Percentiles rank a stretch among this genome's conserved stretches.
These are phyloP conservation scores for Tethea ocularis DNA, from an alignment of 2,888 invertebrate genomes.

Conservation along the genomic window DNA sequence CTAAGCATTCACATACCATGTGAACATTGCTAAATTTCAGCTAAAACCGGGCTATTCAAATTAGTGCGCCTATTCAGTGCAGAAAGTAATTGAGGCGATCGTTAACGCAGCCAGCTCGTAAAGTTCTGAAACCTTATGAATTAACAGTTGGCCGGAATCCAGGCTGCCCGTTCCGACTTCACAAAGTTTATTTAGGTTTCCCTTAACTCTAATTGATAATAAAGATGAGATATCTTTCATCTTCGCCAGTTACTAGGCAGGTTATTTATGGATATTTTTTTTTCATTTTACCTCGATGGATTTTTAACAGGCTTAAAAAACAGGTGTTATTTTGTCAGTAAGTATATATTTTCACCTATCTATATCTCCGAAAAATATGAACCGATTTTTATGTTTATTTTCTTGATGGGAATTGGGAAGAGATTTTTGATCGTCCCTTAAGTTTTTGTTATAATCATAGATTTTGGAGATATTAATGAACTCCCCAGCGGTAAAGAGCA, in stretches of 20 bases:
- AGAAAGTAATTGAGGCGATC: conserved; percentile 48
- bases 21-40: background rate
- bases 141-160: conserved; percentile 70
- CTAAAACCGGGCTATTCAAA: background rate
- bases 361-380: no score
- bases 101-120: conserved; percentile 59
- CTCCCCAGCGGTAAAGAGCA: no score
- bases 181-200: conserved; percentile 63
- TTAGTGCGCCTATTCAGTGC: background rate
- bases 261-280: conserved; percentile 28
- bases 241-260: conserved; percentile 36
- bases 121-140: conserved; percentile 71
- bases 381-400: no score
- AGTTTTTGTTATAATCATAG: no score
- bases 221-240: conserved; percentile 61
- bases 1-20: background rate
- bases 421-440: no score
- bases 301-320: no score
- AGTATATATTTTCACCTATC: no score
- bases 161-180: conserved; percentile 48
- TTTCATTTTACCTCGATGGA: conserved; percentile 20
- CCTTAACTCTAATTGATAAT: conserved; percentile 69
- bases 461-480: no score
- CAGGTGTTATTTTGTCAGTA: no score
- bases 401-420: no score